Evolutionary conservation across 2,113 vertebrate species (phyloP), one percentile per base, ranked within the genome.

Genomic region (Oophaga pumilio): DNA sequence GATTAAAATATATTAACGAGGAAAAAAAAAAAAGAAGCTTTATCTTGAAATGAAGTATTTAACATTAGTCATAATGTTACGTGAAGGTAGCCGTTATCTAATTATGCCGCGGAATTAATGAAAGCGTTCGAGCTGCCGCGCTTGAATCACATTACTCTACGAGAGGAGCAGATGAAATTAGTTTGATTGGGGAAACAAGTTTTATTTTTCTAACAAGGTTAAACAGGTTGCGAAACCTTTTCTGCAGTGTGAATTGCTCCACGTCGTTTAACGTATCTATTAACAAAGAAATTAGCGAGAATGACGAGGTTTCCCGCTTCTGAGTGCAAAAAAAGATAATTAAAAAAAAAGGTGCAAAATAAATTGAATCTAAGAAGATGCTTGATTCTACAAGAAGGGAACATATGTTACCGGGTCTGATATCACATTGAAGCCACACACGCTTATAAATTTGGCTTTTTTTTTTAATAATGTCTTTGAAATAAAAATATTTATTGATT

Each of bases 1-100:
- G 79, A 69, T 26, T 50, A 88, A 66, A 91, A 89, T 20, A 80
- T 50, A 24, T 60, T 56, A 85, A 2, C 3, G 3, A 0, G 68
- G 10, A 13, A 3, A 14, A 24, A 66, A 24, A 10, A 20, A 18
- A 18, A 0, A 88, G 28, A 88, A 74, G 82, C 2, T 20, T 89
- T 80, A 77, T 77, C n/a, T 90, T 59, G 66, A 86, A 73, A 26
- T 81, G 69, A 90, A 91, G 87, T 89, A 88, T 52, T 89, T 68
- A 84, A 2, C 82, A 77, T 4, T 56, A 78, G 15, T 89, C 56
- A 74, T 66, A 86, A 84, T 50, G 68, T 0, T 9, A 83, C 33
- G 90, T 56, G 71, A 84, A 81, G 33, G 8, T 87, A 84, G 1
- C 9, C 62, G 87, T 90, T 90, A 64, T 84, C 56, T 88, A 69